Percentiles rank a stretch among this genome's conserved stretches.
Conservation (phyloP, 2,888 invertebrate species). For the Leucophenga montana region DNA sequence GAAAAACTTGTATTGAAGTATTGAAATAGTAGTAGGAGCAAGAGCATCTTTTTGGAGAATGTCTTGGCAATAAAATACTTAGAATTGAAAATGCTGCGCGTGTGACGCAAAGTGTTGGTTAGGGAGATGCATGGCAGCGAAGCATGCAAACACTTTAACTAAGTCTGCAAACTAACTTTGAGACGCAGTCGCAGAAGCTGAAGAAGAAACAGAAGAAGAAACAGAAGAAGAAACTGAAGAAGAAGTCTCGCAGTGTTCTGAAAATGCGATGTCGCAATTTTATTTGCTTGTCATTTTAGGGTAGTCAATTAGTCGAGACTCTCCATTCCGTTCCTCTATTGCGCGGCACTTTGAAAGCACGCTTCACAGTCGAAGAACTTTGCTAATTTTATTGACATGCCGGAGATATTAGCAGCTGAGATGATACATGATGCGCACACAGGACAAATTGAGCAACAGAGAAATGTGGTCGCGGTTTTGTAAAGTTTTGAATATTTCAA, state of each 20-base stretch:
- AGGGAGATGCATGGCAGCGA: neutral
- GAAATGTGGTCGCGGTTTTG: slow-evolving; percentile 1
- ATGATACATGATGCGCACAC: neutral
- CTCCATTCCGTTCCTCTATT: neutral
- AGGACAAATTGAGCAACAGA: neutral
- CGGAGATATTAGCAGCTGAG: neutral
- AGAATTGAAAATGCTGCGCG: slow-evolving; percentile 19
- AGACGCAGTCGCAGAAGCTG: too few species aligned
- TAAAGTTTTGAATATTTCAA: neutral
- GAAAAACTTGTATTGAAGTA: neutral
- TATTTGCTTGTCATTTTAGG: slow-evolving; percentile 24
- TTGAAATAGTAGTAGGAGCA: neutral
- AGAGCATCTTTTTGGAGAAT: slow-evolving; percentile 6
- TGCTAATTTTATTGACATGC: slow-evolving; percentile 24
- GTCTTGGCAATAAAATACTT: slow-evolving; percentile 18
- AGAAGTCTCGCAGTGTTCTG: neutral
- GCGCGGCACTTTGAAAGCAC: slow-evolving; percentile 17
- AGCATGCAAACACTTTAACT: neutral
- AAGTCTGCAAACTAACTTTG: too few species aligned
- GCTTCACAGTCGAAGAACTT: slow-evolving; percentile 2
- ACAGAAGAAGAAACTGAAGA: too few species aligned
- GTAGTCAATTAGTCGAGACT: slow-evolving; percentile 23
- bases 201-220: too few species aligned
- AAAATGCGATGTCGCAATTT: slow-evolving; percentile 6
- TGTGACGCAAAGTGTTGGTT: neutral